Conservation (phyloP, 2,797 vertebrate species). For the Takifugu ocellatus region DNA sequence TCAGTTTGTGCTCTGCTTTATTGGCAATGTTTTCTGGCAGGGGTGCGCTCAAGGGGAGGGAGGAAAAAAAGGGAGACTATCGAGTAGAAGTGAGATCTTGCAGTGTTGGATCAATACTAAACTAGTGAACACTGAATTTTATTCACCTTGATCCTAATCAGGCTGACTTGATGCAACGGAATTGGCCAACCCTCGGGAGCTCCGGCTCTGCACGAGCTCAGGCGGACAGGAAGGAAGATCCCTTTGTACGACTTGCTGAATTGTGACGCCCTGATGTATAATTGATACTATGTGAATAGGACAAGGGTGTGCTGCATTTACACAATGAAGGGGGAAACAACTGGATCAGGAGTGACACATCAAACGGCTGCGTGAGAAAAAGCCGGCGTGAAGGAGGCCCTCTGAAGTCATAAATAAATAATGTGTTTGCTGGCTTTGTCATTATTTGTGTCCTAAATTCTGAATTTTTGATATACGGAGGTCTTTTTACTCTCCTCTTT, state of each 20-base stretch:
- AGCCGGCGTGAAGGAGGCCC: neutral
- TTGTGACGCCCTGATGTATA: constrained; percentile 20
- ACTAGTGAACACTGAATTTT: constrained; percentile 43
- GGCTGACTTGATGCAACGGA: constrained; percentile 20
- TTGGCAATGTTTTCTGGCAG: constrained; percentile 14
- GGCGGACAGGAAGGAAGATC: constrained; percentile 26
- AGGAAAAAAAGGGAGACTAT: constrained; percentile 13
- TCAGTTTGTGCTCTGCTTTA: constrained; percentile 17
- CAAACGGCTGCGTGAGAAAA: neutral
- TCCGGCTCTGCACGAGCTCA: neutral
- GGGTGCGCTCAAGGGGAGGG: neutral
- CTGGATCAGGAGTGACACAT: constrained; percentile 4
- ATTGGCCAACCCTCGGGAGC: constrained; percentile 18
- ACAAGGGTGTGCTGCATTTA: constrained; percentile 23
- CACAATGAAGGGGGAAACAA: constrained; percentile 14
- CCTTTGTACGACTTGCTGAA: constrained; percentile 25
- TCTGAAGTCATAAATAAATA: neutral
- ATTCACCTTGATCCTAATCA: constrained; percentile 50
- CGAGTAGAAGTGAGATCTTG: constrained; percentile 37
- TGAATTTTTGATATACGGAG: constrained; percentile 1
- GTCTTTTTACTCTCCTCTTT: neutral
- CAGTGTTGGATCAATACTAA: constrained; percentile 47
- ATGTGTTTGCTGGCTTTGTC: neutral
- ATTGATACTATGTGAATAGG: constrained; percentile 24
- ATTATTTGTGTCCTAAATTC: neutral